Conservation (phyloP, 2,888 invertebrate genomes). For the Troides helena region DNA sequence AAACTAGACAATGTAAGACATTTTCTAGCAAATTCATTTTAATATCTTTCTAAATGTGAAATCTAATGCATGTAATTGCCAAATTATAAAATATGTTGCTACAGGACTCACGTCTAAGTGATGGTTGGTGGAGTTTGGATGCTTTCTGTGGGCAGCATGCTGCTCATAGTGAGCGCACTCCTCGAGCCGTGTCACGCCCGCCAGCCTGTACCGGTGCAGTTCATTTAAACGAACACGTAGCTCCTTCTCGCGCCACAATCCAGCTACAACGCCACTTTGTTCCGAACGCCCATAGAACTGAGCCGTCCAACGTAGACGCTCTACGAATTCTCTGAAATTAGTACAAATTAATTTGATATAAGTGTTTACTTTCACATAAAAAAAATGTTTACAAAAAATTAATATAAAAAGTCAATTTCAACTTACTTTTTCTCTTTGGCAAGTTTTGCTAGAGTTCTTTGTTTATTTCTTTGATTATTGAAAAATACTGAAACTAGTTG, state of each 20-base stretch:
- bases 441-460: slow-evolving; percentile 81
- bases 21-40: too few relatives aligned
- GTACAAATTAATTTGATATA: background rate
- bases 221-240: slow-evolving; percentile 91
- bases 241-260: slow-evolving; percentile 91
- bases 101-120: slow-evolving; percentile 80
- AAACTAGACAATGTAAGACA: too few relatives aligned
- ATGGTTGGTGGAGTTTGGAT: slow-evolving; percentile 70
- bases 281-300: slow-evolving; percentile 94
- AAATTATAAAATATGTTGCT: background rate
- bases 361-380: background rate
- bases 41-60: too few relatives aligned
- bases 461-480: slow-evolving; percentile 82
- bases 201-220: slow-evolving; percentile 88
- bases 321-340: slow-evolving; percentile 85
- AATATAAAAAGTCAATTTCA: too few relatives aligned
- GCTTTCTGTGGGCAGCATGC: slow-evolving; percentile 82
- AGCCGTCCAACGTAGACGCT: slow-evolving; percentile 90
- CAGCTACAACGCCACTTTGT: slow-evolving; percentile 88
- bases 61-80: too few relatives aligned
- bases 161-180: slow-evolving; percentile 95
- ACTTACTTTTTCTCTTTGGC: slow-evolving; percentile 89
- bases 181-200: slow-evolving; percentile 90
- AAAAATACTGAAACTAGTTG: slow-evolving; percentile 94
- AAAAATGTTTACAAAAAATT: too few relatives aligned